Percentiles rank a stretch among this genome's conserved stretches.
Evolutionary conservation across 2,888 invertebrate genomes (phyloP).

Genomic region (Chydorus sphaericus): DNA sequence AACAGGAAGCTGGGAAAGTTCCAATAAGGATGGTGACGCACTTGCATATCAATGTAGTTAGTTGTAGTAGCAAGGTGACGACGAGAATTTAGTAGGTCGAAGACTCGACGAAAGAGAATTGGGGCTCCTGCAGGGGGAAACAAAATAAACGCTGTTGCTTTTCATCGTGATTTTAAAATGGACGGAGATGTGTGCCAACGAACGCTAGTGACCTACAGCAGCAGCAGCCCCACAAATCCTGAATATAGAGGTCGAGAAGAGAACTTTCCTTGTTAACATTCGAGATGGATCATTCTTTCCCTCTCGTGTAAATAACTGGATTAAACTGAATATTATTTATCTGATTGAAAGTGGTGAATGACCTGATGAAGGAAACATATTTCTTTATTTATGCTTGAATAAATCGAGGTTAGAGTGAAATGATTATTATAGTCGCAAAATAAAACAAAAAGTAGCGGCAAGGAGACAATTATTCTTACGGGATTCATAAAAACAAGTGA

Average conservation of each 20-base stretch:
- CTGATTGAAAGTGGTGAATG: too few relatives aligned
- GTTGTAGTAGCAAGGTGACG: too few relatives aligned
- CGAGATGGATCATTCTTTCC: neutral
- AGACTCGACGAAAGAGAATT: neutral
- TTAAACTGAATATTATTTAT: too few relatives aligned
- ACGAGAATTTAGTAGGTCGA: too few relatives aligned
- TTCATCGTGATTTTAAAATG: neutral
- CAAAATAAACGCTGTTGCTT: slow-evolving; percentile 6
- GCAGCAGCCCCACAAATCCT: too few relatives aligned
- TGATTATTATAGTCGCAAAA: neutral
- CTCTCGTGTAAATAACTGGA: too few relatives aligned
- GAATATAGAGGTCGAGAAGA: slow-evolving; percentile 3
- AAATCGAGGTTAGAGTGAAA: too few relatives aligned
- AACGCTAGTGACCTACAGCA: slow-evolving; percentile 1
- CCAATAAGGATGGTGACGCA: too few relatives aligned
- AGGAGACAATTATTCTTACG: neutral
- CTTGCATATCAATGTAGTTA: too few relatives aligned
- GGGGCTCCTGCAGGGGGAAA: neutral
- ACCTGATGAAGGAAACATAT: too few relatives aligned
- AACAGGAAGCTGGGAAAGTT: too few relatives aligned
- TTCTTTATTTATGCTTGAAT: too few relatives aligned
- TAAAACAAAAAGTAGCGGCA: neutral
- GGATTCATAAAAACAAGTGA: neutral
- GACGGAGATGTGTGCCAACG: neutral
- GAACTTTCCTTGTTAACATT: slow-evolving; percentile 8